Conservation (phyloP, 2,888 invertebrate species). For the Phorcus lineatus region DNA sequence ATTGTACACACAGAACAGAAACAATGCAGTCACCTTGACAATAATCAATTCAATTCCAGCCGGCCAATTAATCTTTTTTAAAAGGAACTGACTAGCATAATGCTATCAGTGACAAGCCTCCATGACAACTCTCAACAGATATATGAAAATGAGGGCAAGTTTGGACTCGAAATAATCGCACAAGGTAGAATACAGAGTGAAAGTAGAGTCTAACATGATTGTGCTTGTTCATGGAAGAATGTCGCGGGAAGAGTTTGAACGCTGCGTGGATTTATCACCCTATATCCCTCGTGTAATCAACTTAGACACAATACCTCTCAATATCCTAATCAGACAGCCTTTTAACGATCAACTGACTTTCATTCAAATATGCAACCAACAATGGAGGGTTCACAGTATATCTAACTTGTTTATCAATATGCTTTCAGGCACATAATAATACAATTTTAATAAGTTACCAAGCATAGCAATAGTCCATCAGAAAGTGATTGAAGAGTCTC, state of each 20-base stretch:
- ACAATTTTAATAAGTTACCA: not conserved
- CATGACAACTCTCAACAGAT: not conserved
- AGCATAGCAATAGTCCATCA: not conserved
- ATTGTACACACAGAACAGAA: too few species aligned
- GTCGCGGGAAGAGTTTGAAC: not conserved
- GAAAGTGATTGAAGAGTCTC: too few species aligned
- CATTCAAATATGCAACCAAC: not conserved
- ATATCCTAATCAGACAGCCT: not conserved
- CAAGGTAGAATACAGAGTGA: not conserved
- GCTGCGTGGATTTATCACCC: not conserved
- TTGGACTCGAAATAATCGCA: not conserved
- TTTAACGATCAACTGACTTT: not conserved
- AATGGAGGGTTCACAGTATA: not conserved
- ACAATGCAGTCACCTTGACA: too few species aligned
- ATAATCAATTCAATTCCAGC: too few species aligned
- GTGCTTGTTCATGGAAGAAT: not conserved
- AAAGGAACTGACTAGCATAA: not conserved
- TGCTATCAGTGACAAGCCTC: not conserved
- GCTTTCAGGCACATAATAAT: not conserved
- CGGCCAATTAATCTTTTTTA: too few species aligned
- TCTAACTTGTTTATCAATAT: not conserved
- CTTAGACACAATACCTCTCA: not conserved
- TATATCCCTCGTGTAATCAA: not conserved
- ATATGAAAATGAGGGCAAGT: not conserved
- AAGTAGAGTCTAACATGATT: not conserved